Evolutionary conservation across 2,797 vertebrate genomes (phyloP), one percentile per base, ranked within the genome.

Genomic region (Psittacula derbiana): DNA sequence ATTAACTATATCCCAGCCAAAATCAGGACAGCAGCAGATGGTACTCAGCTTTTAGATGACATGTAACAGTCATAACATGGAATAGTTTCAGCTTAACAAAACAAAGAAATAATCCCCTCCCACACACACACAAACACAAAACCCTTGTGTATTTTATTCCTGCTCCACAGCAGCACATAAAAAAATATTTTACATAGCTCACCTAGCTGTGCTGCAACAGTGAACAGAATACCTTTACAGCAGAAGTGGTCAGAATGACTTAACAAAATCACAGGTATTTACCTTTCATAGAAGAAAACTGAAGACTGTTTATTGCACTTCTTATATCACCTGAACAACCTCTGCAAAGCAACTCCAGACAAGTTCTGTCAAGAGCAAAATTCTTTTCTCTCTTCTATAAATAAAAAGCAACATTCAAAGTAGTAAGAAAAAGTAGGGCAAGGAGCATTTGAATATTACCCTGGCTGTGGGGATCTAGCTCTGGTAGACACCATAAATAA

Each of bases 261-360:
- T 62, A 52, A 57, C 6, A 62, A 69, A 93, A 23, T 4, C 12
- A 4, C 3, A 12, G 4, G 7, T 19, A 73, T 25, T 97, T 96
- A 99, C 99, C 99, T 98, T 98, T 98, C 50, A 98, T 97, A 41
- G 98, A 99, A 75, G 97, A 98, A 97, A 99, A 99, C 97, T 99
- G 99, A 78, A 99, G 98, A 90, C 98, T 99, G 94, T 99, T 99
- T 98, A 99, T 98, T 93, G 99, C 99, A 95, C 99, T 99, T 94
- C 99, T 98, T 84, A 99, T 98, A 91, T 99, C 99, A 93, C 99
- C 99, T 14, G 98, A 99, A 96, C 99, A 98, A 93, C 99, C 99
- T 79, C 97, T 98, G 96, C 99, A 99, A 50, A 99, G 97, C 33
- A 97, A 49, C 80, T 99, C 99, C 95, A 99, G 92, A 49, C 96